Base-by-base conservation (phyloP, 2,888 invertebrate species). In the Lasioglossum oenotherae region DNA sequence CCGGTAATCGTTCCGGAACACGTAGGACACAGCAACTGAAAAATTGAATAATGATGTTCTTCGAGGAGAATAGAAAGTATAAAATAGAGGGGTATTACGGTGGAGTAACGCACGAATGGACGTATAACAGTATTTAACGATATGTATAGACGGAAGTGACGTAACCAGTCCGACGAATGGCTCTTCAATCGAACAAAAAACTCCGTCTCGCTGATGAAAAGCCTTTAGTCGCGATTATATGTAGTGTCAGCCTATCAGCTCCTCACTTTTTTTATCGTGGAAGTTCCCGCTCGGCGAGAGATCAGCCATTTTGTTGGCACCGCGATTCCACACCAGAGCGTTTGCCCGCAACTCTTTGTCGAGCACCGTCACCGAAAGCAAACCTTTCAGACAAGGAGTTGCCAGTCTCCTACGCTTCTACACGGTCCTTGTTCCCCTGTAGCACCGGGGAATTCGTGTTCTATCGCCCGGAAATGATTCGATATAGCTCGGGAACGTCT, bases 401-500 rank as follows among this genome's bases (percentile, higher is more conserved):
- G 74, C 85, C 57, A 71, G 78, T 79, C 74, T 53, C n/a, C 78
- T 76, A 81, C 75, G 80, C 80, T 73, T 79, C 85, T 76, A 76
- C 69, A 60, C 69, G 71, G 75, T 82, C 75, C 75, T 87, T 82
- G 74, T 75, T 86, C 86, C 82, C 85, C 72, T 5, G 46, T 60
- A 75, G 76, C 79, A 82, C 53, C 81, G 31, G 81, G 75, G 90
- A 92, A 93, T 93, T 90, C 87, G 89, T 86, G 92, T 75, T 88
- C 91, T 85, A 91, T 92, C 92, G 92, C 75, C 87, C 92, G 93
- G 93, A 94, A 93, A 92, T 92, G 91, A 93, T 93, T 92, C 91
- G 92, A 90, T 88, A 86, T 81, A 80, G 85, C 88, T 57, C 75
- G 80, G 85, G 89, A 88, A 86, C 86, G 87, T 86, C 87, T 80